A percentile compares a stretch with the other conserved stretches of the same genome.
Conservation (phyloP, 2,888 invertebrate species). For the Trichopria drosophilae region DNA sequence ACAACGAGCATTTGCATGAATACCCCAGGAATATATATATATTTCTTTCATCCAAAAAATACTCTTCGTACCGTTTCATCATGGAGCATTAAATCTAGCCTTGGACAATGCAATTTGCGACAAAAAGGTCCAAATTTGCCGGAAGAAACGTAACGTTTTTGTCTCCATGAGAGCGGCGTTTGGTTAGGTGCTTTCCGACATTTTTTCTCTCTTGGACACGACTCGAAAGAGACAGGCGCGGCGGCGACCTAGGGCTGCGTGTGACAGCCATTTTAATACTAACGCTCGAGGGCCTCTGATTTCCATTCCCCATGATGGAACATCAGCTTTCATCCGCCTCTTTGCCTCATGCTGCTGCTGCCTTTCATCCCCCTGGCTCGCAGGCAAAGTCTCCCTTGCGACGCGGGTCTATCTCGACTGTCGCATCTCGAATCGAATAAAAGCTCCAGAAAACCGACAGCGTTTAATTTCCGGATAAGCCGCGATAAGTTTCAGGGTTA, state of each 20-base stretch:
- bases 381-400: constrained; percentile 20
- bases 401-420: constrained; percentile 45
- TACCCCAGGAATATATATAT: no score
- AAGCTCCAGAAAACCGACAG: constrained; percentile 45
- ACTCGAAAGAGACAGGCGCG: no score
- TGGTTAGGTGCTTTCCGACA: no score
- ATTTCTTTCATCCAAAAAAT: no score
- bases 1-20: no score
- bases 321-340: constrained; percentile 32
- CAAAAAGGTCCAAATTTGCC: no score
- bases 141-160: no score
- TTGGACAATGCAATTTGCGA: no score
- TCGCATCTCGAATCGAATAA: constrained; percentile 53
- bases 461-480: constrained; percentile 49
- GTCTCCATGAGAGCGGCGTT: no score
- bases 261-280: constrained; percentile 55
- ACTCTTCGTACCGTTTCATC: no score
- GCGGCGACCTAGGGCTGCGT: constrained; percentile 40
- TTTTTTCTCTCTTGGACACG: no score
- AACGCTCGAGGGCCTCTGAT: constrained; percentile 46
- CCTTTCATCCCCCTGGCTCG: constrained; percentile 30
- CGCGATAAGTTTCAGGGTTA: constrained; percentile 32
- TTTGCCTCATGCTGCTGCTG: constrained; percentile 22
- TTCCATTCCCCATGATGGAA: constrained; percentile 44
- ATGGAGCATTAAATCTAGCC: no score